These are phyloP conservation scores for Chironomus tepperi DNA, from an alignment of 1,140 invertebrate genomes.

Conservation along the genomic window DNA sequence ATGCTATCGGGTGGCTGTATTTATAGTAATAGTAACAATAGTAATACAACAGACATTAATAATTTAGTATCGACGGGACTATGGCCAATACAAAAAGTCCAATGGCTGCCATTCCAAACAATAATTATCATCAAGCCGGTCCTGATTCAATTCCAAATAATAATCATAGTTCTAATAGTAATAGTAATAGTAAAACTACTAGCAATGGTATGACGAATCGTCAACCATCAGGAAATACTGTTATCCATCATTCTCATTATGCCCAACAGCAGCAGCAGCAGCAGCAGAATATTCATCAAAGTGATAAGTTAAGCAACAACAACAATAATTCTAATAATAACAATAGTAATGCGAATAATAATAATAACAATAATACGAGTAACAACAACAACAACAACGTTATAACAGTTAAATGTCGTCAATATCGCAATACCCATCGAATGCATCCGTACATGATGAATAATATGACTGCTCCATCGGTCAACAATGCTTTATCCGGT, in stretches of 20 bases:
- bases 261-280: conserved; percentile 25
- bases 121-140: conserved; percentile 41
- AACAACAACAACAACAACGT: conserved; percentile 39
- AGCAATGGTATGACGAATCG: conserved; percentile 30
- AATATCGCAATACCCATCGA: conserved; percentile 45
- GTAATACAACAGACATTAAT: conserved; percentile 28
- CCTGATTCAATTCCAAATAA: conserved; percentile 36
- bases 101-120: conserved; percentile 41
- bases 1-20: conserved; percentile 37
- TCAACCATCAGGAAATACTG: conserved; percentile 30
- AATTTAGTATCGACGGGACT: conserved; percentile 28
- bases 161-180: conserved; percentile 21
- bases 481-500: conserved; percentile 30
- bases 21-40: conserved; percentile 24
- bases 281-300: conserved; percentile 18
- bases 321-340: conserved; percentile 7
- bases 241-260: conserved; percentile 24
- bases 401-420: conserved; percentile 45
- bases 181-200: conserved; percentile 29
- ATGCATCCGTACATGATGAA: conserved; percentile 45
- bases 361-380: conserved; percentile 25
- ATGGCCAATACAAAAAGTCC: conserved; percentile 36
- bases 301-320: conserved; percentile 26
- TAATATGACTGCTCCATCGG: conserved; percentile 17
- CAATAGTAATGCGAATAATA: background rate